phyloP scores from a whole-genome alignment of 2,888 invertebrate genomes.

The Diabrotica balteata region DNA sequence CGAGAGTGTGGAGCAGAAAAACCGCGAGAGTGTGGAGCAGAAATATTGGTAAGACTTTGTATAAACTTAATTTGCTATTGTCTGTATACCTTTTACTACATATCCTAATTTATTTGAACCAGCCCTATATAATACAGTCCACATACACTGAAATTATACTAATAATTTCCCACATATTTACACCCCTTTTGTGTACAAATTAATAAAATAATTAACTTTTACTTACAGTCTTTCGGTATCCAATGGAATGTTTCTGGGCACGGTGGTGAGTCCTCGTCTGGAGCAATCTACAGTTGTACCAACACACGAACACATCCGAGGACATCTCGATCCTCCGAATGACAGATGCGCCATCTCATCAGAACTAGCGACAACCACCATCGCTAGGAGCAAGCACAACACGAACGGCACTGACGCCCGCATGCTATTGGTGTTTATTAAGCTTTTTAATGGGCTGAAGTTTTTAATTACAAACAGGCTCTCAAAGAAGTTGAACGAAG shows the following conservation, averaged over 20 bases:
- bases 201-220: conserved; percentile 5
- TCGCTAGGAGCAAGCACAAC: conserved; percentile 37
- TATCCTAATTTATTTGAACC: too few species aligned
- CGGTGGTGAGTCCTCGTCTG: conserved; percentile 78
- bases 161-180: too few species aligned
- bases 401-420: conserved; percentile 48
- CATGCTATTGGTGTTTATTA: conserved; percentile 37
- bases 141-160: too few species aligned
- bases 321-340: conserved; percentile 65
- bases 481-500: background rate
- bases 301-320: conserved; percentile 81
- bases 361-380: conserved; percentile 17
- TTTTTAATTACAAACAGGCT: background rate
- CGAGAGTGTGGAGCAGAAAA: too few species aligned
- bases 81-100: too few species aligned
- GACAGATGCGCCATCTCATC: conserved; percentile 43
- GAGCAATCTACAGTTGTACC: conserved; percentile 83
- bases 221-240: conserved; percentile 90
- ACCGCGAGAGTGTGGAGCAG: too few species aligned
- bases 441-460: too few species aligned
- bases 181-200: too few species aligned
- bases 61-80: too few species aligned
- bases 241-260: conserved; percentile 77
- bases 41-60: too few species aligned
- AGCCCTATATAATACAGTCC: too few species aligned